A percentile compares a stretch with the other conserved stretches of the same genome.
Evolutionary conservation across 2,888 invertebrate species (phyloP).

Genomic region (Zygothrica quintamaculata): DNA sequence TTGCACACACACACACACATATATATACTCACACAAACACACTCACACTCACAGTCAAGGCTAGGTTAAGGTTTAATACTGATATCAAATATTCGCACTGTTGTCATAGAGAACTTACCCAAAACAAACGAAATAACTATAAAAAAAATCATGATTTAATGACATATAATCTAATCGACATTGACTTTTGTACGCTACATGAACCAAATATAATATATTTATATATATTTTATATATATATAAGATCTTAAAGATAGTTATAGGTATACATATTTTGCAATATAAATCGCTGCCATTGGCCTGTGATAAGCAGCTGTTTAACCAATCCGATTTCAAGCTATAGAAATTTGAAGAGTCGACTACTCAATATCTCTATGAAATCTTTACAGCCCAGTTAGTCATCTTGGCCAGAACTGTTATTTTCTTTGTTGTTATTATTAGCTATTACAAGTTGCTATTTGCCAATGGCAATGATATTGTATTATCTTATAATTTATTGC

Average conservation of each 20-base stretch:
- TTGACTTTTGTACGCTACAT: conserved; percentile 36
- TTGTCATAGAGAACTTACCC: not conserved
- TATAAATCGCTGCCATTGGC: conserved; percentile 44
- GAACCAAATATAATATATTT: too few relatives aligned
- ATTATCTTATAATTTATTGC: conserved; percentile 60
- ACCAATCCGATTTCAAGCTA: conserved; percentile 34
- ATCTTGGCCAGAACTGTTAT: not conserved
- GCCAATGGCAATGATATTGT: conserved; percentile 30
- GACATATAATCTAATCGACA: conserved; percentile 54
- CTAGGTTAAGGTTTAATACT: not conserved
- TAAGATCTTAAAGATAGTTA: not conserved
- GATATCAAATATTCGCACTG: conserved; percentile 37
- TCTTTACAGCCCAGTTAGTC: not conserved
- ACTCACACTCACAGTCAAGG: too few relatives aligned
- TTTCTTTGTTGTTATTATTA: conserved; percentile 64
- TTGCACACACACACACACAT: too few relatives aligned
- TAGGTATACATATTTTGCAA: too few relatives aligned
- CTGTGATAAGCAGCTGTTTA: conserved; percentile 43
- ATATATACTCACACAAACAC: too few relatives aligned
- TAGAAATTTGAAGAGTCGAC: conserved; percentile 16
- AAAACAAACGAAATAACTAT: conserved; percentile 26
- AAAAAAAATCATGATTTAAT: conserved; percentile 62
- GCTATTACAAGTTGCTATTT: conserved; percentile 57
- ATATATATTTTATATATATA: too few relatives aligned
- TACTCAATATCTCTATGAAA: conserved; percentile 8